Conservation (phyloP, 2,888 invertebrate genomes). For the Drosophila niveifrons region DNA sequence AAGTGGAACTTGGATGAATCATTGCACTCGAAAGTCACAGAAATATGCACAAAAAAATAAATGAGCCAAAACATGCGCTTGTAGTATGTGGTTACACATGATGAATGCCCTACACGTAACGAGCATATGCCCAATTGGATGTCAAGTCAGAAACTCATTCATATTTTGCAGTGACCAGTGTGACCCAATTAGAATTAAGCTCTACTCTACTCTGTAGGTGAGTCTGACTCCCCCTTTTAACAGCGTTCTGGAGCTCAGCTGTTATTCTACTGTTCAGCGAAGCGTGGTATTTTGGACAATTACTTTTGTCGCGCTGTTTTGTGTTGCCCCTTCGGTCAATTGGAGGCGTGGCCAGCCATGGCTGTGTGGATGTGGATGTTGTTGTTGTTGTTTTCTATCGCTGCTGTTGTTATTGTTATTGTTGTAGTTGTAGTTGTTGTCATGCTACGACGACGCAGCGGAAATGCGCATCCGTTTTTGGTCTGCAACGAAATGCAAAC, state of each 20-base stretch:
- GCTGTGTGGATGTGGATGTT: constrained; percentile 26
- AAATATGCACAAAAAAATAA: constrained; percentile 52
- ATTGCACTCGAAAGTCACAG: constrained; percentile 39
- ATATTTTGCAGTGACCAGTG: background rate
- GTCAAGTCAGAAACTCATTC: background rate
- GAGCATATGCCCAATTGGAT: background rate
- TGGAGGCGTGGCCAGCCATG: constrained; percentile 54
- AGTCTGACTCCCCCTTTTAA: background rate
- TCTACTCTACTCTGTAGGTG: background rate
- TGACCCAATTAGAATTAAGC: constrained; percentile 1
- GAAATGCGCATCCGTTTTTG: constrained; percentile 72
- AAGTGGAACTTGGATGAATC: constrained; percentile 49
- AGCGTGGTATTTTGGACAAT: constrained; percentile 80
- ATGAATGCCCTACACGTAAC: constrained; percentile 4
- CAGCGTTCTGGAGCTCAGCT: constrained; percentile 43
- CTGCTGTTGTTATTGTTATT: constrained; percentile 6
- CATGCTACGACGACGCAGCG: constrained; percentile 70
- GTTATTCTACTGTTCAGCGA: constrained; percentile 62
- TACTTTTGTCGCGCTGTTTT: constrained; percentile 76
- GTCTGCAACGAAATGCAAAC: constrained; percentile 51
- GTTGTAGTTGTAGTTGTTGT: constrained; percentile 62
- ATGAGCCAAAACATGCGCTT: constrained; percentile 54
- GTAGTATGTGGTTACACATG: constrained; percentile 13
- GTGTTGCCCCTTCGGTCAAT: constrained; percentile 53
- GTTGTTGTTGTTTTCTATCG: constrained; percentile 4